phyloP scores from a whole-genome alignment of 1,140 invertebrate species.

The Batillaria attramentaria region DNA sequence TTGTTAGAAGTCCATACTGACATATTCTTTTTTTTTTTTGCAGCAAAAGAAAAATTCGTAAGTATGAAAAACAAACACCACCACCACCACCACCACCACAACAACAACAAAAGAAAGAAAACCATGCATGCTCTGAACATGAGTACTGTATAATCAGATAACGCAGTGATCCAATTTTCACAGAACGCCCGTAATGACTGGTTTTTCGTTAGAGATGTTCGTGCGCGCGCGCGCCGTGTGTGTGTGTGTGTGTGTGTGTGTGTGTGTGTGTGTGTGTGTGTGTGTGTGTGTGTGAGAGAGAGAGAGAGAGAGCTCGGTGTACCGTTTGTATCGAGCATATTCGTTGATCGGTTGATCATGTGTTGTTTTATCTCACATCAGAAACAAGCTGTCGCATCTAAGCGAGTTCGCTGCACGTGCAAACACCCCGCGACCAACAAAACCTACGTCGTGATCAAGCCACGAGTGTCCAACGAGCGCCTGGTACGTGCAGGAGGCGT shows the following conservation, averaged over 20 bases:
- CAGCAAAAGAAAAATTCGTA: no score
- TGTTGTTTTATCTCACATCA: neutral
- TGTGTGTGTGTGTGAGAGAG: neutral
- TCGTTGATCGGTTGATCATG: no score
- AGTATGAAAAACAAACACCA: no score
- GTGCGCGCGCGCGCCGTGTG: neutral
- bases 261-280: neutral
- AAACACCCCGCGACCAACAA: slow-evolving; percentile 4
- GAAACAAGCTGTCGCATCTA: neutral
- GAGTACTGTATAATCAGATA: no score
- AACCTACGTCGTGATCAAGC: slow-evolving; percentile 9
- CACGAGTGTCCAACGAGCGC: slow-evolving; percentile 21
- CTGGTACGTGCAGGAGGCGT: slow-evolving; percentile 11
- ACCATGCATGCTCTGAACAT: no score
- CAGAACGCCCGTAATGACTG: no score
- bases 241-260: neutral
- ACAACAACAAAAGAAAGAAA: no score
- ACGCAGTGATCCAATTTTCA: no score
- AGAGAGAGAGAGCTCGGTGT: neutral
- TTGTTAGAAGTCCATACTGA: neutral
- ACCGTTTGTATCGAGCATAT: neutral
- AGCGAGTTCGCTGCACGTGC: slow-evolving; percentile 17
- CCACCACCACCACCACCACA: no score
- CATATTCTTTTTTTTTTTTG: no score
- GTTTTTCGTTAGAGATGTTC: neutral